Percentiles rank a stretch among this genome's conserved stretches.
Evolutionary conservation across 2,797 vertebrate species (phyloP).

Genomic region (Urophycis tenuis): DNA sequence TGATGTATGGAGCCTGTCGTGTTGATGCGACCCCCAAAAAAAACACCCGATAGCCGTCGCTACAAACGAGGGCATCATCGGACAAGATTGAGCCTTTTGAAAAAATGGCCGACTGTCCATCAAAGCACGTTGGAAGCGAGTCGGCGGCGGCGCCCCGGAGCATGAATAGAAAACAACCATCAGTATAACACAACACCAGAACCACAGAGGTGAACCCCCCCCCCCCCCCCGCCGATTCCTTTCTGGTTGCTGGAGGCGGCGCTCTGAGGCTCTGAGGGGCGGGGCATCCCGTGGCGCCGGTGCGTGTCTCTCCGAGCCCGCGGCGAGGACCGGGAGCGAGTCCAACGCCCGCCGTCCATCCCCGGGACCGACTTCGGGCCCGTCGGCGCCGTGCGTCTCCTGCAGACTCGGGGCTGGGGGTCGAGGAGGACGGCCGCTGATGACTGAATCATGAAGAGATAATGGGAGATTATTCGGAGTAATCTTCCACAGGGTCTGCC

Average conservation of each 20-base stretch:
- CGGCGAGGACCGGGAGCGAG: too few relatives aligned
- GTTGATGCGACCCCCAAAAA: too few relatives aligned
- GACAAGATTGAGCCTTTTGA: not conserved
- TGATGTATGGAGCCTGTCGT: too few relatives aligned
- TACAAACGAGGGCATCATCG: not conserved
- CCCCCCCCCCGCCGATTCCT: not conserved
- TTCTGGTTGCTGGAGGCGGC: not conserved
- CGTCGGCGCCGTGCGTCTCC: too few relatives aligned
- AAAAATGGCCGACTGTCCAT: not conserved
- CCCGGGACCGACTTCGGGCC: too few relatives aligned
- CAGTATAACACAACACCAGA: not conserved
- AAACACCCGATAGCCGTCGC: too few relatives aligned
- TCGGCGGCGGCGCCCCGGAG: not conserved
- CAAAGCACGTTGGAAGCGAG: not conserved
- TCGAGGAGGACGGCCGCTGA: not conserved
- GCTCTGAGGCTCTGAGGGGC: too few relatives aligned
- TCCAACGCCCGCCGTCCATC: too few relatives aligned
- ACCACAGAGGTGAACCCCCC: not conserved
- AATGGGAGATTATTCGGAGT: constrained; percentile 47
- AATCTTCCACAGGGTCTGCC: constrained; percentile 20
- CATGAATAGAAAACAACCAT: not conserved
- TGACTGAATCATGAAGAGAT: not conserved
- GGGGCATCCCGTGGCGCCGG: too few relatives aligned
- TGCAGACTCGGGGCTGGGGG: too few relatives aligned
- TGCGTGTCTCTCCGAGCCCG: too few relatives aligned